Percentiles rank a stretch among this genome's conserved stretches.
These are phyloP conservation scores for Lycaena phlaeas DNA, from an alignment of 2,888 invertebrate species.

Conservation along the genomic window DNA sequence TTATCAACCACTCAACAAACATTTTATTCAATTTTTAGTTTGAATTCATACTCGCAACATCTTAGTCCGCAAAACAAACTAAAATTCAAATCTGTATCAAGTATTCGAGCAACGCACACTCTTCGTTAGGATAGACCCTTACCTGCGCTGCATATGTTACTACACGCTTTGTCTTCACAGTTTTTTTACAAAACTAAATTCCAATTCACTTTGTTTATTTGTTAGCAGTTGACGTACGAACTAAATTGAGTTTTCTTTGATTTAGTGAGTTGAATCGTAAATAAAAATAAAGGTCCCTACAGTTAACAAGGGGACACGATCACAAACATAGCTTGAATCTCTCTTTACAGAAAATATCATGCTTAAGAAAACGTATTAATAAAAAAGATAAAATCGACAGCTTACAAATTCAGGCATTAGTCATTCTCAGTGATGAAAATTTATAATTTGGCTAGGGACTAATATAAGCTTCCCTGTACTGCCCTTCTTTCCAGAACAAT, in stretches of 20 bases:
- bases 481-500: too few relatives aligned
- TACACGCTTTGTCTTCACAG: slow-evolving; percentile 27
- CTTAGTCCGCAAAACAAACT: slow-evolving; percentile 29
- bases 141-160: slow-evolving; percentile 70
- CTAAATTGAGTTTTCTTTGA: slow-evolving; percentile 67
- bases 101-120: slow-evolving; percentile 54
- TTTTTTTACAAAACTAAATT: slow-evolving; percentile 53
- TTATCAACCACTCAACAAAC: too few relatives aligned
- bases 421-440: too few relatives aligned
- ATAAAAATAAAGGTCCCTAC: slow-evolving; percentile 3
- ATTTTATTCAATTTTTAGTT: too few relatives aligned
- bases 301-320: slow-evolving; percentile 1
- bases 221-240: slow-evolving; percentile 53
- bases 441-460: too few relatives aligned
- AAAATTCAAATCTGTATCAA: slow-evolving; percentile 44
- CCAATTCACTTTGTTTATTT: slow-evolving; percentile 54
- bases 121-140: slow-evolving; percentile 59
- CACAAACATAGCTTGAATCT: background rate
- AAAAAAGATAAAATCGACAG: too few relatives aligned
- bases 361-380: too few relatives aligned
- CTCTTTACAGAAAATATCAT: background rate
- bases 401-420: too few relatives aligned
- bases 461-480: too few relatives aligned
- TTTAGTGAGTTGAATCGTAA: slow-evolving; percentile 29
- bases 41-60: background rate